A percentile compares a stretch with the other conserved stretches of the same genome.
phyloP scores from a whole-genome alignment of 2,888 invertebrate species.

The Drosophila incognita region DNA sequence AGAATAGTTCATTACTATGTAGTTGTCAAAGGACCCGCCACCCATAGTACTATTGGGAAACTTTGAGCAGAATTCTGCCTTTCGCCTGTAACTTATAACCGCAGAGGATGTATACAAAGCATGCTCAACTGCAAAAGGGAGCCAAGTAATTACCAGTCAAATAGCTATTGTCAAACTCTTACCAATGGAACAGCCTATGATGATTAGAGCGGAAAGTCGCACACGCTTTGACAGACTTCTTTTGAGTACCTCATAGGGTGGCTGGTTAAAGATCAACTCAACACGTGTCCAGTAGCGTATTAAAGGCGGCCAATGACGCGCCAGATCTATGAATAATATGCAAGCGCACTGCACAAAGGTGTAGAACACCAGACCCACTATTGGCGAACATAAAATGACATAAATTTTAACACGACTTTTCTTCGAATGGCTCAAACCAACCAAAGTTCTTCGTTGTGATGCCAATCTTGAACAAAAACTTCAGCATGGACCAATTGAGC shows the following conservation, averaged over 20 bases:
- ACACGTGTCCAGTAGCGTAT: conserved; percentile 81
- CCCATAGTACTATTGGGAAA: conserved; percentile 58
- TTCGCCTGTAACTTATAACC: conserved; percentile 57
- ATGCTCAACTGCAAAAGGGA: conserved; percentile 74
- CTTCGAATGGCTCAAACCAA: conserved; percentile 38
- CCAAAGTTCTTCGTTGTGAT: conserved; percentile 83
- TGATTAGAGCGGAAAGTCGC: conserved; percentile 67
- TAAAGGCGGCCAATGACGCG: conserved; percentile 80
- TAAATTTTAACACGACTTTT: background rate
- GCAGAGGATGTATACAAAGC: conserved; percentile 71
- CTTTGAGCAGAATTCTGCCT: conserved; percentile 52
- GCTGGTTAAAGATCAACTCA: conserved; percentile 78
- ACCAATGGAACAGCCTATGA: conserved; percentile 74
- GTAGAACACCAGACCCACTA: conserved; percentile 83
- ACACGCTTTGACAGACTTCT: conserved; percentile 70
- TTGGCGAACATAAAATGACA: background rate
- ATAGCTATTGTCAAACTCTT: background rate
- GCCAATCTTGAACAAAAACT: conserved; percentile 71
- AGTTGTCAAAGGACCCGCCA: conserved; percentile 61
- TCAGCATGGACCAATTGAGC: conserved; percentile 59
- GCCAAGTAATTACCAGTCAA: background rate
- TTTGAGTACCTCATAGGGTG: conserved; percentile 77
- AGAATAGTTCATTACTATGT: conserved; percentile 67
- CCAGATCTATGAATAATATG: conserved; percentile 79
- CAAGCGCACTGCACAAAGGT: conserved; percentile 71